Percentiles rank a stretch among this genome's conserved stretches.
Conservation (phyloP, 2,888 invertebrate genomes). For the Lapara coniferarum region DNA sequence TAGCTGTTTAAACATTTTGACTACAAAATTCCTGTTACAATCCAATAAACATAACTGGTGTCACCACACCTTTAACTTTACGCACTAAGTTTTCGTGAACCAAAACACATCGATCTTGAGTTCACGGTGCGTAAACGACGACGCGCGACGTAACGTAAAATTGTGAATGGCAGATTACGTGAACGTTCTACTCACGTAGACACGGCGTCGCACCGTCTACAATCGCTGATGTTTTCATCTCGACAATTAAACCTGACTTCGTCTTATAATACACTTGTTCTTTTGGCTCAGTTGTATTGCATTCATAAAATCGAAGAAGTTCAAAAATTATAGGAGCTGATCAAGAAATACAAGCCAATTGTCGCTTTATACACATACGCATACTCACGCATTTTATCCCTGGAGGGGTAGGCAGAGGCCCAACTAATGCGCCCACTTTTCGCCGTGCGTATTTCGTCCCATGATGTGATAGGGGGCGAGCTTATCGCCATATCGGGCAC, state of each 20-base stretch:
- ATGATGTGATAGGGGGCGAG: too few species aligned
- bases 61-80: neutral
- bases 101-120: constrained; percentile 12
- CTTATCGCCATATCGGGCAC: too few species aligned
- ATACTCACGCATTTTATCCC: too few species aligned
- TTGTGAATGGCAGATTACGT: constrained; percentile 20
- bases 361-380: too few species aligned
- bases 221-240: constrained; percentile 4
- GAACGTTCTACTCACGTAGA: constrained; percentile 4
- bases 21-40: neutral
- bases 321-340: too few species aligned
- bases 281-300: too few species aligned
- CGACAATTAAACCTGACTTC: constrained; percentile 6
- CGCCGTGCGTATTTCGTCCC: too few species aligned
- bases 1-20: neutral
- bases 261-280: neutral
- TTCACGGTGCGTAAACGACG: constrained; percentile 20
- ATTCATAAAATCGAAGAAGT: too few species aligned
- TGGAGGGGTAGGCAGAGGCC: too few species aligned
- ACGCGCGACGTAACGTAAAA: constrained; percentile 20
- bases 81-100: neutral
- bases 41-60: neutral
- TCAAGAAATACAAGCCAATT: too few species aligned
- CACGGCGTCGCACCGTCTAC: constrained; percentile 15
- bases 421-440: too few species aligned